Conservation (phyloP, 2,888 invertebrate species). For the Cephonodes hylas region DNA sequence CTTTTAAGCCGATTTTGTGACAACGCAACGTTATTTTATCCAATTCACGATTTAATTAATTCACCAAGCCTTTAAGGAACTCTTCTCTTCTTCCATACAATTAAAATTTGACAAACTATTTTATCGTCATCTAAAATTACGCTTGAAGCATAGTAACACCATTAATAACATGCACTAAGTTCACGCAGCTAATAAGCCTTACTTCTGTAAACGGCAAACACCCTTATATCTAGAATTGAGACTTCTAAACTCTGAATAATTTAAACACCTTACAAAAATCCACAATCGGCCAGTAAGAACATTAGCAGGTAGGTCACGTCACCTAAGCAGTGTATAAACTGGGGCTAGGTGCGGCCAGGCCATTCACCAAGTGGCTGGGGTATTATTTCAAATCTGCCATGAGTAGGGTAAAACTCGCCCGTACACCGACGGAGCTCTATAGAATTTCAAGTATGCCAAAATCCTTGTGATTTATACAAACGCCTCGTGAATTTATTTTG, state of each 20-base stretch:
- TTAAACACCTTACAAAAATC: neutral
- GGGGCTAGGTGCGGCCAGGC: constrained; percentile 16
- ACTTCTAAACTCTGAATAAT: neutral
- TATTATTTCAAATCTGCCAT: constrained; percentile 43
- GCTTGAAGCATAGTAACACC: too few relatives aligned
- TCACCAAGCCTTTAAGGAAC: too few relatives aligned
- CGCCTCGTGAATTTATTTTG: constrained; percentile 2
- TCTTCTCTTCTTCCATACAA: too few relatives aligned
- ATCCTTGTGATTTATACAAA: constrained; percentile 19
- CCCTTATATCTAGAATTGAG: too few relatives aligned
- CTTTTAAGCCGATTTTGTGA: too few relatives aligned
- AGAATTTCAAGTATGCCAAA: constrained; percentile 47
- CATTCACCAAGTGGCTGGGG: constrained; percentile 34
- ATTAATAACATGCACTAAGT: too few relatives aligned
- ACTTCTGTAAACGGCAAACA: too few relatives aligned
- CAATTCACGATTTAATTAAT: neutral
- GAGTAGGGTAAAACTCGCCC: constrained; percentile 42
- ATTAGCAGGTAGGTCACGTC: constrained; percentile 23
- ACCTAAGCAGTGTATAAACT: constrained; percentile 26
- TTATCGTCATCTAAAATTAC: too few relatives aligned
- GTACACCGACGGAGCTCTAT: constrained; percentile 37
- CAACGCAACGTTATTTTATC: too few relatives aligned
- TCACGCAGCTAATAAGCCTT: too few relatives aligned
- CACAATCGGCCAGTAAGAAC: constrained; percentile 27
- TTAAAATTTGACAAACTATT: too few relatives aligned